Conservation (phyloP, 2,888 invertebrate species). For the Pristionchus japonicus region DNA sequence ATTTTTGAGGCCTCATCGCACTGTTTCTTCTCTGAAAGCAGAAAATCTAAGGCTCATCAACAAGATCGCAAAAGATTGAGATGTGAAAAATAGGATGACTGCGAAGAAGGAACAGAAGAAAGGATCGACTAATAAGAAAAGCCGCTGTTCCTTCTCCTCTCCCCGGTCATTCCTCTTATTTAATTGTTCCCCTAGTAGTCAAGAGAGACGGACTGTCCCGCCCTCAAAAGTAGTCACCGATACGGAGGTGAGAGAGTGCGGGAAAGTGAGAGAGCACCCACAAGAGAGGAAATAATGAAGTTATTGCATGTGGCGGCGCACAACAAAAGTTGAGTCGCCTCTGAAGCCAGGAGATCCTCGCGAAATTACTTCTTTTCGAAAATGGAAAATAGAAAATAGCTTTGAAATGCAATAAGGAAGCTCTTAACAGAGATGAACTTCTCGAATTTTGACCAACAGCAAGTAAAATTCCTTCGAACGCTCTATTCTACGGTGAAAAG, state of each 20-base stretch:
- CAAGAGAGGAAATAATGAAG: constrained; percentile 11
- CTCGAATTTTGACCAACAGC: no score
- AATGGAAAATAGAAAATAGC: neutral
- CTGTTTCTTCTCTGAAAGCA: no score
- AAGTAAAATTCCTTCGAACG: no score
- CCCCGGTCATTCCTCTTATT: constrained; percentile 1
- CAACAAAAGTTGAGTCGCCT: constrained; percentile 19
- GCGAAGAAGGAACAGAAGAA: no score
- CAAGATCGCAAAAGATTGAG: no score
- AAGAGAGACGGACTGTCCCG: neutral
- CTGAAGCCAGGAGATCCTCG: neutral
- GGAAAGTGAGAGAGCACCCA: neutral
- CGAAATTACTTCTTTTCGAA: neutral
- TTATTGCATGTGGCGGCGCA: constrained; percentile 1
- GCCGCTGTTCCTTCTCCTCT: neutral
- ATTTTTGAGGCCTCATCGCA: no score
- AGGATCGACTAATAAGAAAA: no score
- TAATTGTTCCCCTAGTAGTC: constrained; percentile 28
- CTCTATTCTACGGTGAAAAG: neutral
- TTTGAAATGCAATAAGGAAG: neutral
- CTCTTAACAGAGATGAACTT: no score
- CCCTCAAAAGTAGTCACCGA: constrained; percentile 25
- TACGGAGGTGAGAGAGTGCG: constrained; percentile 8
- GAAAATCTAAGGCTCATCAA: no score
- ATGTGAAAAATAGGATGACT: no score